A percentile compares a stretch with the other conserved stretches of the same genome.
Conservation (phyloP, 2,113 vertebrate species). For the Paralichthys olivaceus region DNA sequence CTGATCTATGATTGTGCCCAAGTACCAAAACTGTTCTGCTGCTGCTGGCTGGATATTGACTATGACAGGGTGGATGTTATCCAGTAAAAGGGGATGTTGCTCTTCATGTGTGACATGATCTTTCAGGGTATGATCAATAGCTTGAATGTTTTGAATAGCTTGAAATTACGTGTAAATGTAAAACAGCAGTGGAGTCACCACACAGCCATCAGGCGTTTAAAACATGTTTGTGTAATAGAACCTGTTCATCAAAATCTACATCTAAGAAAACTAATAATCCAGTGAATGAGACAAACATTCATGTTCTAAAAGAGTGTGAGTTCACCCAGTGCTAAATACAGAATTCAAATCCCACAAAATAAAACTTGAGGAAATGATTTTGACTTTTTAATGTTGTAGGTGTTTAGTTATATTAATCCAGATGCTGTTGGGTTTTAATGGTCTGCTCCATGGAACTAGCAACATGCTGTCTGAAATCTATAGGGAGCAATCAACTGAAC, state of each 20-base stretch:
- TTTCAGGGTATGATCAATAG: not conserved
- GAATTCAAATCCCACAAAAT: too few relatives aligned
- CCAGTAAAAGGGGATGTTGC: too few relatives aligned
- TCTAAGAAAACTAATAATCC: not conserved
- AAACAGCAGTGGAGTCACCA: not conserved
- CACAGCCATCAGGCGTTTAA: not conserved
- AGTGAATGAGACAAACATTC: not conserved
- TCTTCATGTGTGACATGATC: not conserved
- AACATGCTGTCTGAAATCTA: constrained; percentile 8
- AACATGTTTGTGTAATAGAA: not conserved
- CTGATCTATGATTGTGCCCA: not conserved
- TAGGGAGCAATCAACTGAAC: constrained; percentile 10
- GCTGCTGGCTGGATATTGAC: not conserved
- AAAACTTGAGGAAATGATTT: too few relatives aligned
- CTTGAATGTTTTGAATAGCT: not conserved
- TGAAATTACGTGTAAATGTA: not conserved
- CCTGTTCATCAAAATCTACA: not conserved
- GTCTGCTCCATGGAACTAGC: not conserved
- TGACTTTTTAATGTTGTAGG: not conserved
- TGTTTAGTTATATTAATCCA: not conserved
- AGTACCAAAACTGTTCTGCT: not conserved
- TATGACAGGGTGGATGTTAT: not conserved
- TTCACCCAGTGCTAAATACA: too few relatives aligned
- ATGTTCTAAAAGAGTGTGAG: not conserved
- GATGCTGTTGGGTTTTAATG: too few relatives aligned